phyloP scores from a whole-genome alignment of 1,140 invertebrate genomes.

The Coelopa frigida region DNA sequence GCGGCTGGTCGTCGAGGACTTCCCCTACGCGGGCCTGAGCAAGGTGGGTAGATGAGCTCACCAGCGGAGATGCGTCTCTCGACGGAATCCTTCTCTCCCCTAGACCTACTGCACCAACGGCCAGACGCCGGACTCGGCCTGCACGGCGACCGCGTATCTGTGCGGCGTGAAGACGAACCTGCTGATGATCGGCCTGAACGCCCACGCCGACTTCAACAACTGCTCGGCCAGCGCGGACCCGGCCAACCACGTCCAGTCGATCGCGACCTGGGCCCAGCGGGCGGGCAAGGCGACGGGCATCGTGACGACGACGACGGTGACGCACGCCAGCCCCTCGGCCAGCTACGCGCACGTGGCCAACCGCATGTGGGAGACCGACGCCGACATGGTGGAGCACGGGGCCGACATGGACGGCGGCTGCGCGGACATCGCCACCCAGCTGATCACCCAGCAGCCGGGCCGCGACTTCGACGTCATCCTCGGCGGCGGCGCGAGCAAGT shows the following conservation, averaged over 20 bases:
- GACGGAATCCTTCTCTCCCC: background rate
- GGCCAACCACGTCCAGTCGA: conserved; percentile 53
- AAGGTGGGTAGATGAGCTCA: conserved; percentile 47
- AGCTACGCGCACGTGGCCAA: conserved; percentile 54
- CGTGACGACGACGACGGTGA: conserved; percentile 41
- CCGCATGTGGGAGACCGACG: conserved; percentile 71
- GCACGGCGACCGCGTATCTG: conserved; percentile 62
- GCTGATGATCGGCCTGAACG: conserved; percentile 58
- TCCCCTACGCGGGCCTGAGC: conserved; percentile 61
- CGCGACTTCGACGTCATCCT: conserved; percentile 56
- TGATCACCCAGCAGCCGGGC: conserved; percentile 55
- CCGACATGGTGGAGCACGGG: conserved; percentile 47
- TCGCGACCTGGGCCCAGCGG: conserved; percentile 77
- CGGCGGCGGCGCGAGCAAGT: conserved; percentile 60
- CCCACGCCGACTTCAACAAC: conserved; percentile 53
- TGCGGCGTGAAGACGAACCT: conserved; percentile 66
- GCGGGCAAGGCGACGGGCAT: conserved; percentile 52
- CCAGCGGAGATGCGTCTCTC: background rate
- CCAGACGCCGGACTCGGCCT: conserved; percentile 76
- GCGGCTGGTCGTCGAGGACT: conserved; percentile 64
- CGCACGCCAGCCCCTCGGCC: conserved; percentile 39
- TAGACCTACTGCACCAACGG: conserved; percentile 63
- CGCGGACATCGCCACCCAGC: conserved; percentile 53
- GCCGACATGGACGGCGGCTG: conserved; percentile 38
- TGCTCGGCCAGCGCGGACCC: conserved; percentile 57